These are phyloP conservation scores for Zaprionus ghesquierei DNA, from an alignment of 1,140 invertebrate genomes.

Conservation along the genomic window DNA sequence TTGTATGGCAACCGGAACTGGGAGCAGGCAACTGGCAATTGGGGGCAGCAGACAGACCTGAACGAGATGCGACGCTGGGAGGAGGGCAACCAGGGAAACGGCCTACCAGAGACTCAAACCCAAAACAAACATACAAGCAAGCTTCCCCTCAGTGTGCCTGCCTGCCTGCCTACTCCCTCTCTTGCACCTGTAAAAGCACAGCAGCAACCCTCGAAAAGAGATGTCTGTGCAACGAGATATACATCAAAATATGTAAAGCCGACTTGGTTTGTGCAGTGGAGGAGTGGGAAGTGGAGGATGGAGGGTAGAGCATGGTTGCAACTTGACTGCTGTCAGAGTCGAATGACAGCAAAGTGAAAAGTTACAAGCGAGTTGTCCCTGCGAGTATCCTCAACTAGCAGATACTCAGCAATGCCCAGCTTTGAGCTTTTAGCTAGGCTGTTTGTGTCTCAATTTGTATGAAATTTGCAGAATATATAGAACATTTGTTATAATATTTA, in stretches of 20 bases:
- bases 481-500: background rate
- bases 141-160: background rate
- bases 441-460: background rate
- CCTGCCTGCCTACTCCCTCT: background rate
- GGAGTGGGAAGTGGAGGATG: background rate
- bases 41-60: constrained; percentile 10
- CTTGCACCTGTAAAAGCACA: constrained; percentile 66
- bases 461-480: background rate
- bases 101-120: constrained; percentile 10
- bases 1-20: constrained; percentile 54
- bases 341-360: constrained; percentile 33
- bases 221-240: constrained; percentile 17
- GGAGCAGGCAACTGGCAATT: constrained; percentile 12
- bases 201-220: constrained; percentile 61
- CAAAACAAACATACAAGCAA: constrained; percentile 54
- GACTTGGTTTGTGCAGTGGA: background rate
- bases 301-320: background rate
- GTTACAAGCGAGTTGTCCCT: background rate
- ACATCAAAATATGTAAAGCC: constrained; percentile 53
- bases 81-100: constrained; percentile 30
- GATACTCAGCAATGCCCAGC: background rate
- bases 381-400: background rate
- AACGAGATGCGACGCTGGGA: background rate
- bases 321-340: constrained; percentile 44
- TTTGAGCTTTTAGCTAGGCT: no score